A percentile compares a stretch with the other conserved stretches of the same genome.
Evolutionary conservation across 2,888 invertebrate genomes (phyloP).

Genomic region (Eucera pruinosa): DNA sequence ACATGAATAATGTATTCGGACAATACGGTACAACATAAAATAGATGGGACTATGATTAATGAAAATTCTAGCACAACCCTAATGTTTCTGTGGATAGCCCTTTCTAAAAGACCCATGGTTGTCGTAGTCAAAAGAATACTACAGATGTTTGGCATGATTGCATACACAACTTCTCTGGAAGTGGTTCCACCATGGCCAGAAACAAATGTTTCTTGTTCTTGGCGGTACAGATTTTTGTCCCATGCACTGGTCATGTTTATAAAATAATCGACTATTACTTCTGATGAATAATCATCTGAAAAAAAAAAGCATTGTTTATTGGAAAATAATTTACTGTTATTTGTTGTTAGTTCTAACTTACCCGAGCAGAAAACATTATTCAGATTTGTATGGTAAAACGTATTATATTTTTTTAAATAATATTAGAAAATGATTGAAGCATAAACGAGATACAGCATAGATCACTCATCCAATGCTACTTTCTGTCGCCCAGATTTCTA

Average conservation of each 20-base stretch:
- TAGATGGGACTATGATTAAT: slow-evolving; percentile 76
- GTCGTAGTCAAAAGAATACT: slow-evolving; percentile 74
- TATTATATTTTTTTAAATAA: slow-evolving; percentile 1
- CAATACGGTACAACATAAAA: slow-evolving; percentile 80
- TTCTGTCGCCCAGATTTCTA: too few relatives aligned
- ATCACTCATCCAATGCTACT: too few relatives aligned
- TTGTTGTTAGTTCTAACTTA: slow-evolving; percentile 3
- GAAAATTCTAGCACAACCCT: slow-evolving; percentile 78
- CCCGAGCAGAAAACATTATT: slow-evolving; percentile 21
- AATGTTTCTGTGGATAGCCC: slow-evolving; percentile 64
- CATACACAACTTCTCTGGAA: slow-evolving; percentile 75
- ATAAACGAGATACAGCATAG: too few relatives aligned
- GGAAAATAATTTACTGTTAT: background rate
- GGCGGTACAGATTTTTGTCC: slow-evolving; percentile 74
- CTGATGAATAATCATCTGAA: slow-evolving; percentile 27
- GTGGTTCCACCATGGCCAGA: slow-evolving; percentile 80
- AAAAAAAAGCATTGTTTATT: slow-evolving; percentile 16
- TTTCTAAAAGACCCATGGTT: slow-evolving; percentile 67
- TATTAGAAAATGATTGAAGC: slow-evolving; percentile 4
- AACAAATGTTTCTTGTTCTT: slow-evolving; percentile 79
- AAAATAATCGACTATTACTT: slow-evolving; percentile 12
- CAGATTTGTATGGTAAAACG: background rate
- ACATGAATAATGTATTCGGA: slow-evolving; percentile 73
- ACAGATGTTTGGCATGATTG: slow-evolving; percentile 76
- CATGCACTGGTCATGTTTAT: slow-evolving; percentile 64